Percentiles rank a stretch among this genome's conserved stretches.
These are phyloP conservation scores for Lagenorhynchus albirostris DNA, from an alignment of 2,113 vertebrate species.

Conservation along the genomic window DNA sequence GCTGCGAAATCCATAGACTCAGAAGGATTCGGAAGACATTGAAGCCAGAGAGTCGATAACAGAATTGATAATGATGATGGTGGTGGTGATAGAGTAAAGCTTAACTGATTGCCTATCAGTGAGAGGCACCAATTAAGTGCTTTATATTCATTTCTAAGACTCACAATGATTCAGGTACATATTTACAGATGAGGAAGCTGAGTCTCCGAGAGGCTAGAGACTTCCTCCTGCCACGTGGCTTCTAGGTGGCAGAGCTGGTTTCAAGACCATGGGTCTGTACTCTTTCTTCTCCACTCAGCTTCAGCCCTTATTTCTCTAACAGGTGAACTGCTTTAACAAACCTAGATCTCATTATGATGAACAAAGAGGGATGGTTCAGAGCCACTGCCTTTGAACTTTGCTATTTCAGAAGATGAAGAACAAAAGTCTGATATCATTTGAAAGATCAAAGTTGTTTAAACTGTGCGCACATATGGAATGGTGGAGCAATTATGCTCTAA, in stretches of 20 bases:
- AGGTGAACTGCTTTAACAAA: not conserved
- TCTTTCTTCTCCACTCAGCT: not conserved
- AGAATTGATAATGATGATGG: not conserved
- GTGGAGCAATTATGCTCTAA: constrained; percentile 36
- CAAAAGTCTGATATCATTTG: not conserved
- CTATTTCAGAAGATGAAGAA: constrained; percentile 29
- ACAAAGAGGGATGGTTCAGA: not conserved
- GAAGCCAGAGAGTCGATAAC: not conserved
- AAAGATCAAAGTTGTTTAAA: constrained; percentile 49
- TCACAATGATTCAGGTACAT: not conserved
- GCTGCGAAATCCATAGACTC: not conserved
- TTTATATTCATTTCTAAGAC: not conserved
- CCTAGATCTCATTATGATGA: not conserved
- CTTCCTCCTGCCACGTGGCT: not conserved
- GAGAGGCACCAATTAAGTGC: not conserved
- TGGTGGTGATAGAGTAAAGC: not conserved
- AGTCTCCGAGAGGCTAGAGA: not conserved
- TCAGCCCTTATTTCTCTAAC: not conserved
- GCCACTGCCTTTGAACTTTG: constrained; percentile 18
- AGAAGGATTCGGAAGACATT: not conserved
- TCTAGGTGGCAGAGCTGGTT: not conserved
- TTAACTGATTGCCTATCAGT: not conserved
- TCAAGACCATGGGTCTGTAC: not conserved
- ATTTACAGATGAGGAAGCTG: not conserved
- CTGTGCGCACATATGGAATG: not conserved